These are phyloP conservation scores for Benthosema pterotum DNA, from an alignment of 2,797 vertebrate genomes.

Conservation along the genomic window DNA sequence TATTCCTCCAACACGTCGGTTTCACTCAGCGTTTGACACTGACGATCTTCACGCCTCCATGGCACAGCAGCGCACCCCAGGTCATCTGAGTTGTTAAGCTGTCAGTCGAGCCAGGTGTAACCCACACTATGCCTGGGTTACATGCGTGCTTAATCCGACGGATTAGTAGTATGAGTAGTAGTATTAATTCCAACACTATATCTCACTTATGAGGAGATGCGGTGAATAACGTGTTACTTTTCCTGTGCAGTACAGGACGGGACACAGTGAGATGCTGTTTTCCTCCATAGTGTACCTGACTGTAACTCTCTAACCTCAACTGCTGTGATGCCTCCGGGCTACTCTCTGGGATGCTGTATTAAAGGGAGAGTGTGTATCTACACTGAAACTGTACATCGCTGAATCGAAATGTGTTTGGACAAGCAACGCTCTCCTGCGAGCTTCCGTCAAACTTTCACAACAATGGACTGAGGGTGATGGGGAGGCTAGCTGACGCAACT, in stretches of 20 bases:
- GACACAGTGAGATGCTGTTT: too few relatives aligned
- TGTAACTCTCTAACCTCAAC: too few relatives aligned
- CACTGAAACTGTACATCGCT: slow-evolving; percentile 19
- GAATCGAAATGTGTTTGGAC: slow-evolving; percentile 65
- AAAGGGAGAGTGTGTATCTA: too few relatives aligned
- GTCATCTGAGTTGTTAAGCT: slow-evolving; percentile 67
- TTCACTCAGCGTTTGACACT: slow-evolving; percentile 38
- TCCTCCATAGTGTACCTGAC: too few relatives aligned
- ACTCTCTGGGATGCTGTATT: too few relatives aligned
- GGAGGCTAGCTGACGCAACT: slow-evolving; percentile 9
- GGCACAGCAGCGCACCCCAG: slow-evolving; percentile 37
- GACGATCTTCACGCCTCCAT: slow-evolving; percentile 63
- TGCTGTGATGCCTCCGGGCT: too few relatives aligned
- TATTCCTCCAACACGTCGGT: not conserved
- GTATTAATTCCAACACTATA: too few relatives aligned
- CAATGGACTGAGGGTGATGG: slow-evolving; percentile 27
- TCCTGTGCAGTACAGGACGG: too few relatives aligned
- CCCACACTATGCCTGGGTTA: not conserved
- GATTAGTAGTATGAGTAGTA: slow-evolving; percentile 13
- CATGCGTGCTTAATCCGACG: slow-evolving; percentile 62
- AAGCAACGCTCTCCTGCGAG: slow-evolving; percentile 66
- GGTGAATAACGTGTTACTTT: too few relatives aligned
- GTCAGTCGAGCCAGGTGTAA: slow-evolving; percentile 53
- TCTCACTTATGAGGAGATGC: too few relatives aligned
- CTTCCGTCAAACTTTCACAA: slow-evolving; percentile 74